These are phyloP conservation scores for Mizuhopecten yessoensis DNA, from an alignment of 1,140 invertebrate species.

Conservation along the genomic window DNA sequence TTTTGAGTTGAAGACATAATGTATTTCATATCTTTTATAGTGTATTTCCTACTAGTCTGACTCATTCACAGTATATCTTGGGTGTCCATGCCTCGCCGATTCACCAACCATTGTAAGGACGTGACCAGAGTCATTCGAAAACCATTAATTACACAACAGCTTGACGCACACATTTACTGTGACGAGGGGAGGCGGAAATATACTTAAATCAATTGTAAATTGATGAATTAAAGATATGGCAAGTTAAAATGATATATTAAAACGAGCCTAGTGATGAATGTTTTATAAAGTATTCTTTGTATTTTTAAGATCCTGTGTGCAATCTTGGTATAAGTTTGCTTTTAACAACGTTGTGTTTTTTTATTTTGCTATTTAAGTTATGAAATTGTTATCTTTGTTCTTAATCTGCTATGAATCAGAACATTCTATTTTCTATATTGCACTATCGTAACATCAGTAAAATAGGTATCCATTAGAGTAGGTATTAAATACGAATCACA, in stretches of 20 bases:
- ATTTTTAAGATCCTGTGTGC: background rate
- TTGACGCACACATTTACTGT: background rate
- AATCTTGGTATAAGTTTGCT: background rate
- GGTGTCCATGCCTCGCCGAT: background rate
- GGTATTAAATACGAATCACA: background rate
- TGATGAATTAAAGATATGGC: background rate
- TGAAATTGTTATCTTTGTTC: background rate
- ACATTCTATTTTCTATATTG: background rate
- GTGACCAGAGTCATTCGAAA: background rate
- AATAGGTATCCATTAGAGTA: background rate
- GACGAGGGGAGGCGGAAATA: background rate
- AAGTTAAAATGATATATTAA: background rate
- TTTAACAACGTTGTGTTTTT: background rate
- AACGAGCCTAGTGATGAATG: background rate
- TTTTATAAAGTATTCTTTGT: background rate
- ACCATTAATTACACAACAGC: background rate
- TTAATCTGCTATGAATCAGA: background rate
- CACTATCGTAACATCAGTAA: slow-evolving; percentile 3
- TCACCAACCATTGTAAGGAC: background rate
- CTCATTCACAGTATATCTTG: background rate
- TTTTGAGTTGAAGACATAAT: background rate
- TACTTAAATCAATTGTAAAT: slow-evolving; percentile 16
- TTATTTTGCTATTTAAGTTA: background rate
- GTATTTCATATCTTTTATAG: background rate
- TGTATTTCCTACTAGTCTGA: background rate